Base-by-base conservation (phyloP, 2,888 invertebrate genomes). In the Ochlodes sylvanus region DNA sequence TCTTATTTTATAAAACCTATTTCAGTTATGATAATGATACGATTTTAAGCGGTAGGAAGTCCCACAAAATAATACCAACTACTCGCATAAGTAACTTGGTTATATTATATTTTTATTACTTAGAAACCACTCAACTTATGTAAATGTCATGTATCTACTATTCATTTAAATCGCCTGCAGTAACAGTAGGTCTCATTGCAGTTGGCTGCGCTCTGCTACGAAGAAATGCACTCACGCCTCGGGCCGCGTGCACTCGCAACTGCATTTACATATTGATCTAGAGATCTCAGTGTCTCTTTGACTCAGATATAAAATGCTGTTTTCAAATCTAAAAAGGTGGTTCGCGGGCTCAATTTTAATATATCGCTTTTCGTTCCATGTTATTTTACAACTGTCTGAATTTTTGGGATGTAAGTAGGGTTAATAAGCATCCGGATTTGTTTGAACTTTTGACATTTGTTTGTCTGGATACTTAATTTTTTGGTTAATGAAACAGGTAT, bases 211-310 rank as follows among this genome's bases (percentile, higher is more conserved):
- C 50, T 50, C 50, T 47, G 15, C 44, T 87, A 87, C 88, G 88
- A 88, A 88, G 88, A 88, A 89, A 89, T 89, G 89, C 89, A 90
- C 89, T 89, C 87, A 82, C 86, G 86, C 84, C 83, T 81, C 77
- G 74, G 72, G 75, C 78, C 78, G 79, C 76, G 77, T 79, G 83
- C 86, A 85, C 85, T 88, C 86, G 80, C 83, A 83, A 85, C 79
- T 86, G 85, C 88, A 90, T 90, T 89, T 89, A 90, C 89, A 89
- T 90, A 90, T 90, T 87, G 90, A 89, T 90, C 87, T 86, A 77
- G 76, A 84, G 88, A 89, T 89, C 89, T 84, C 83, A 84, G 81
- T 79, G 78, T 74, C 82, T 82, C 80, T 80, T 80, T 82, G 83
- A 81, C 83, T 82, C 73, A 79, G 76, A 82, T 86, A 86, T 81